Evolutionary conservation across 2,113 vertebrate genomes (phyloP).

Genomic region (Gallinago jamesoni): DNA sequence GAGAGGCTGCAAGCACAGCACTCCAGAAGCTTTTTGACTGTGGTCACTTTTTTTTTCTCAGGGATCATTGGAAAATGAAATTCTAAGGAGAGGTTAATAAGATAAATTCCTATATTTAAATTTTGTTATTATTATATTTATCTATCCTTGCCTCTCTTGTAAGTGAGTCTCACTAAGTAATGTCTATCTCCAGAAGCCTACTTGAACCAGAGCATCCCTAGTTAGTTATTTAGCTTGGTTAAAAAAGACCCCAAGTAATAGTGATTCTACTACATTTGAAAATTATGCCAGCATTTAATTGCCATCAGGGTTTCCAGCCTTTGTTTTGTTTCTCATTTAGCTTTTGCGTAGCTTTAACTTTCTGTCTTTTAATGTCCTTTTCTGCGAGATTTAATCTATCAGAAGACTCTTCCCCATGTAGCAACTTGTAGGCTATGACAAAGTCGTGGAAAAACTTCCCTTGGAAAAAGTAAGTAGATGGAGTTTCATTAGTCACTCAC

Average conservation of each 20-base stretch:
- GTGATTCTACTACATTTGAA: background rate
- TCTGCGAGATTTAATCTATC: slow-evolving; percentile 55
- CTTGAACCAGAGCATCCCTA: background rate
- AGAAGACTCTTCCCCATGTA: slow-evolving; percentile 48
- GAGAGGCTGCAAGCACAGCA: background rate
- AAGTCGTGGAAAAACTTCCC: slow-evolving; percentile 57
- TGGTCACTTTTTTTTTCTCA: background rate
- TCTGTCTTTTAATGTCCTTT: slow-evolving; percentile 29
- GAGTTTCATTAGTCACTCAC: slow-evolving; percentile 63
- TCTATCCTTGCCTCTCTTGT: background rate
- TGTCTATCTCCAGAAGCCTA: background rate
- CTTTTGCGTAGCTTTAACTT: background rate
- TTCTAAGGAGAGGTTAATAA: background rate
- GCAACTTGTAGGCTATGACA: slow-evolving; percentile 63
- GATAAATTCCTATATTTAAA: background rate
- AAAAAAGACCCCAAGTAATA: background rate
- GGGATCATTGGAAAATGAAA: background rate
- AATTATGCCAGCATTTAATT: background rate
- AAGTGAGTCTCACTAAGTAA: background rate
- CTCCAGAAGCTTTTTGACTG: background rate
- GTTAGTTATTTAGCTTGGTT: background rate
- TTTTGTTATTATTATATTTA: background rate
- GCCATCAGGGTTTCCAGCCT: background rate
- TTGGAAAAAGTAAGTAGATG: slow-evolving; percentile 61
- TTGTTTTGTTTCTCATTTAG: background rate